These are phyloP conservation scores for Antheraea mylitta DNA, from an alignment of 1,140 invertebrate genomes.

Conservation along the genomic window DNA sequence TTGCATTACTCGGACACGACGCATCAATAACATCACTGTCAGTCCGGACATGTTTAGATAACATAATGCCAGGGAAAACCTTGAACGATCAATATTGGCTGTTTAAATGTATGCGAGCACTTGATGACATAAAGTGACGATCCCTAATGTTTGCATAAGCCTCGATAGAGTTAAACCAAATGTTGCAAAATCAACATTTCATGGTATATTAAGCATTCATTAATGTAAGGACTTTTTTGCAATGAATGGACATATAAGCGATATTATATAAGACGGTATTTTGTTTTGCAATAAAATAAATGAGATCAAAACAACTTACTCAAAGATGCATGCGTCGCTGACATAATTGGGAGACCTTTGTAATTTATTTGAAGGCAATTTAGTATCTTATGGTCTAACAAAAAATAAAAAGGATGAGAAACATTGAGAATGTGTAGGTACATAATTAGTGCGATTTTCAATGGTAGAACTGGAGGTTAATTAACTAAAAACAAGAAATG, in stretches of 20 bases:
- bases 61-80: not conserved
- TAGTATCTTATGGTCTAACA: not conserved
- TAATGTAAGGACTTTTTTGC: too few species aligned
- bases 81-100: not conserved
- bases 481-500: not conserved
- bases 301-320: not conserved
- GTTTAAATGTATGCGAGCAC: not conserved
- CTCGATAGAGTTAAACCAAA: not conserved
- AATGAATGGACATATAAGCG: too few species aligned
- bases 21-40: not conserved
- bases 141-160: not conserved
- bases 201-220: too few species aligned
- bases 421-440: not conserved
- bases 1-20: not conserved
- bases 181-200: too few species aligned
- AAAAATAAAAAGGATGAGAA: not conserved
- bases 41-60: not conserved
- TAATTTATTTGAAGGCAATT: not conserved
- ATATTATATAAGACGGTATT: not conserved
- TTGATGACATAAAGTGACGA: not conserved
- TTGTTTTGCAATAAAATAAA: not conserved
- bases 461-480: not conserved
- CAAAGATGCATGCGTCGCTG: not conserved
- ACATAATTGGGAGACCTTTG: not conserved
- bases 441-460: not conserved